Conservation (phyloP, 2,888 invertebrate genomes). For the Tinea pellionella region DNA sequence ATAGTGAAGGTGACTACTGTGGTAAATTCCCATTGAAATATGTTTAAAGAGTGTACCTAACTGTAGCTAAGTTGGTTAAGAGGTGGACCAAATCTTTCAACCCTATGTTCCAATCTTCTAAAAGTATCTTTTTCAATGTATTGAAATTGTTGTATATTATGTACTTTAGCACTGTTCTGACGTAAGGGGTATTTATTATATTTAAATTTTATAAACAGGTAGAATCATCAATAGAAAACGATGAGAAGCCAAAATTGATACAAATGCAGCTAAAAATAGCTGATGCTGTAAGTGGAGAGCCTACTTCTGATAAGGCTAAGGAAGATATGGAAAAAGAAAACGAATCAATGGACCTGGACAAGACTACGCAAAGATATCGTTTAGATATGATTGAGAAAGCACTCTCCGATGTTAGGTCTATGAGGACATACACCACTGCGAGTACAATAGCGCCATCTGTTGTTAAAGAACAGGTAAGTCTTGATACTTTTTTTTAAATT, state of each 20-base stretch:
- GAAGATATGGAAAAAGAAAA: neutral
- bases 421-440: conserved; percentile 73
- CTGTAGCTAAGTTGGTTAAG: too few relatives aligned
- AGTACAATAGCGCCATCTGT: conserved; percentile 88
- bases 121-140: too few relatives aligned
- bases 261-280: conserved; percentile 25
- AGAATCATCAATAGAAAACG: conserved; percentile 47
- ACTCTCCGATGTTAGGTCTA: conserved; percentile 66
- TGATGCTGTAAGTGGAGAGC: conserved; percentile 5
- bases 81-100: too few relatives aligned
- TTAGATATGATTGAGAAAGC: conserved; percentile 70
- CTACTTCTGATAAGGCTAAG: conserved; percentile 17
- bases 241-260: conserved; percentile 31
- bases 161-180: too few relatives aligned
- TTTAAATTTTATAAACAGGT: conserved; percentile 28
- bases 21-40: too few relatives aligned
- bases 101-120: too few relatives aligned
- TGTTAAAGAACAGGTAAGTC: conserved; percentile 65
- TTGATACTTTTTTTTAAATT: neutral
- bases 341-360: conserved; percentile 27
- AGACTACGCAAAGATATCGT: conserved; percentile 67
- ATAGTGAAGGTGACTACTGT: too few relatives aligned
- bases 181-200: conserved; percentile 15
- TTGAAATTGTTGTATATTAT: too few relatives aligned
- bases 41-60: too few relatives aligned